phyloP scores from a whole-genome alignment of 2,888 invertebrate genomes.

The Pseudanteris insignis region DNA sequence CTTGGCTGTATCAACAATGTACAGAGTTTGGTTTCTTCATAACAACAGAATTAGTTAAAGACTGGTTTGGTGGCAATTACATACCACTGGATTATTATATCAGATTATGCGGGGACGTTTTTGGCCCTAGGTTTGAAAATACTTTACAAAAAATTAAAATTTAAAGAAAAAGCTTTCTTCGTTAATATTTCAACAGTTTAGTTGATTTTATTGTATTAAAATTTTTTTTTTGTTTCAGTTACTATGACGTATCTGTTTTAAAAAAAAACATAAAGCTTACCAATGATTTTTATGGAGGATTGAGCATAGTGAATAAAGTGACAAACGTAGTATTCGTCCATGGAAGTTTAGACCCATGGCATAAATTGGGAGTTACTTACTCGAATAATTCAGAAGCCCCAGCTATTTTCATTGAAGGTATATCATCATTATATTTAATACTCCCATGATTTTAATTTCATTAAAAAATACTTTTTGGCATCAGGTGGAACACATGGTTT shows the following conservation, averaged over 20 bases:
- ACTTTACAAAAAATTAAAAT: not conserved
- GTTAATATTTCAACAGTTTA: no score
- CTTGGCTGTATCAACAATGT: slow-evolving; percentile 95
- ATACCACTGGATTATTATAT: slow-evolving; percentile 80
- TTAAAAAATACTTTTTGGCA: no score
- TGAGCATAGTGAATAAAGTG: slow-evolving; percentile 72
- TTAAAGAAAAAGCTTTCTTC: not conserved
- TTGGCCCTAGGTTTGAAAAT: slow-evolving; percentile 71
- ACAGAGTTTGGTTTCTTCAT: slow-evolving; percentile 96
- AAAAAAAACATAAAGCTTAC: slow-evolving; percentile 69
- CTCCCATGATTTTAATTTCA: no score
- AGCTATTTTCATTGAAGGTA: slow-evolving; percentile 80
- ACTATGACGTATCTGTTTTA: not conserved
- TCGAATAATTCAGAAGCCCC: slow-evolving; percentile 71
- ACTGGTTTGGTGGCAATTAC: slow-evolving; percentile 80
- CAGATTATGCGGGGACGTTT: slow-evolving; percentile 84
- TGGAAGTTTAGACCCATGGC: slow-evolving; percentile 91
- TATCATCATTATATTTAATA: no score
- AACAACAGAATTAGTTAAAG: slow-evolving; percentile 75
- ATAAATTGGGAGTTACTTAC: slow-evolving; percentile 77
- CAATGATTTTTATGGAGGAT: slow-evolving; percentile 80
- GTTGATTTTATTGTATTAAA: no score
- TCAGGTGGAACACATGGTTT: slow-evolving; percentile 4
- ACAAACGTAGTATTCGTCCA: slow-evolving; percentile 85
- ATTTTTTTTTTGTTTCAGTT: slow-evolving; percentile 3